Percentiles rank a stretch among this genome's conserved stretches.
Conservation (phyloP, 2,797 vertebrate genomes). For the Oryzias sinensis region DNA sequence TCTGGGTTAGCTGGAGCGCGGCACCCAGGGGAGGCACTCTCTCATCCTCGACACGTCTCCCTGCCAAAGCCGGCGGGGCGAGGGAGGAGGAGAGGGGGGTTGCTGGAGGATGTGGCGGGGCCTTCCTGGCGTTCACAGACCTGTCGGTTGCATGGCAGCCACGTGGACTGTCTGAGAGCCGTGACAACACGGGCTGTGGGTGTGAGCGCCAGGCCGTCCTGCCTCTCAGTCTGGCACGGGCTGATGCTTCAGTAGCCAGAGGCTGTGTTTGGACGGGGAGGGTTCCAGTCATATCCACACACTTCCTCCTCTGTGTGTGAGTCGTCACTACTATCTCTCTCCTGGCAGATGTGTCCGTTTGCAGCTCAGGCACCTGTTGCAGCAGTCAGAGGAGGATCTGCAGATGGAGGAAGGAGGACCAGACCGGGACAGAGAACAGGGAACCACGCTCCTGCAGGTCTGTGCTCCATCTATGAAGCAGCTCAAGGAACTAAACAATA, state of each 20-base stretch:
- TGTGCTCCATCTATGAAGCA: no score
- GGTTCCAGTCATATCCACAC: conserved; percentile 20
- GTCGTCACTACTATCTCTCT: conserved; percentile 6
- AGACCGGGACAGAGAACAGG: no score
- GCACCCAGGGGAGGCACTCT: conserved; percentile 60
- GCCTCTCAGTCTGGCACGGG: conserved; percentile 52
- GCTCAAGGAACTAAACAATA: no score
- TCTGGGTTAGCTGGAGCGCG: conserved; percentile 61
- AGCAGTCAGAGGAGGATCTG: conserved; percentile 7
- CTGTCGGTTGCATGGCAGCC: no score
- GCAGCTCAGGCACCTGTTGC: conserved; percentile 56
- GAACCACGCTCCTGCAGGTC: no score
- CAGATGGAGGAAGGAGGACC: conserved; percentile 10
- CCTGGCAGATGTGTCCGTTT: conserved; percentile 59
- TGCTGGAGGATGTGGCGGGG: conserved; percentile 45
- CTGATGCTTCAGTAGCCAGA: conserved; percentile 50
- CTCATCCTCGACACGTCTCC: conserved; percentile 58
- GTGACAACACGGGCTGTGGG: conserved; percentile 21
- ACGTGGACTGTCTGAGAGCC: conserved; percentile 2
- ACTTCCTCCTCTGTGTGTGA: conserved; percentile 11
- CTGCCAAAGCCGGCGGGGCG: conserved; percentile 52
- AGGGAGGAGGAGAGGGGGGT: background rate
- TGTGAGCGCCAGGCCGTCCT: conserved; percentile 22
- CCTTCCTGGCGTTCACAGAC: conserved; percentile 11
- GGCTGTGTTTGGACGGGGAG: conserved; percentile 33